A percentile compares a stretch with the other conserved stretches of the same genome.
These are phyloP conservation scores for Drosophila tristis DNA, from an alignment of 1,140 invertebrate species.

Conservation along the genomic window DNA sequence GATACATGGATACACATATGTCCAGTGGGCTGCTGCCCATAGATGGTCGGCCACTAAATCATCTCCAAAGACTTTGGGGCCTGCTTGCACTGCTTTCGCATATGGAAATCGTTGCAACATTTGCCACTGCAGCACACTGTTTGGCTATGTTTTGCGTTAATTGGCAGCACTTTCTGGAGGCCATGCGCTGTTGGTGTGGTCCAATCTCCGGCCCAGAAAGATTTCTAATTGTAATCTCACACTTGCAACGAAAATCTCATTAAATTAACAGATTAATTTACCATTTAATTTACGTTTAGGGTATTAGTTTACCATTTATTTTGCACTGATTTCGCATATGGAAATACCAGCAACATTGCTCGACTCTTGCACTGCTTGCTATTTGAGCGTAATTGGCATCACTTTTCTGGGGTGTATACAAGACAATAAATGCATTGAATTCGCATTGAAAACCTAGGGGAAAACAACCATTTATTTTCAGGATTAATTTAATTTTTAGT, in stretches of 20 bases:
- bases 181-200: constrained; percentile 4
- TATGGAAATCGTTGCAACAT: constrained; percentile 63
- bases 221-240: constrained; percentile 1
- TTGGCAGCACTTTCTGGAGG: constrained; percentile 48
- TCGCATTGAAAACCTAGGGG: too few relatives aligned
- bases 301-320: too few relatives aligned
- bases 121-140: constrained; percentile 27
- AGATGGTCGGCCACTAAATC: constrained; percentile 67
- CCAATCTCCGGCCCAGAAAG: neutral
- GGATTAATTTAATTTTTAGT: too few relatives aligned
- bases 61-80: constrained; percentile 54
- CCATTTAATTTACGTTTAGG: constrained; percentile 1
- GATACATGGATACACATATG: constrained; percentile 13
- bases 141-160: constrained; percentile 47
- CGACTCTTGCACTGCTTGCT: too few relatives aligned
- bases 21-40: constrained; percentile 12
- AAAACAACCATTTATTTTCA: too few relatives aligned
- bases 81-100: constrained; percentile 67
- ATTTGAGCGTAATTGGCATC: too few relatives aligned
- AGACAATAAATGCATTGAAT: too few relatives aligned
- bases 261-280: constrained; percentile 11
- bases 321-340: too few relatives aligned
- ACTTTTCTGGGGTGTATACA: too few relatives aligned
- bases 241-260: neutral
- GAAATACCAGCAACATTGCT: too few relatives aligned